Base-by-base conservation (phyloP, 2,113 vertebrate genomes). In the Gymnorhina tibicen region DNA sequence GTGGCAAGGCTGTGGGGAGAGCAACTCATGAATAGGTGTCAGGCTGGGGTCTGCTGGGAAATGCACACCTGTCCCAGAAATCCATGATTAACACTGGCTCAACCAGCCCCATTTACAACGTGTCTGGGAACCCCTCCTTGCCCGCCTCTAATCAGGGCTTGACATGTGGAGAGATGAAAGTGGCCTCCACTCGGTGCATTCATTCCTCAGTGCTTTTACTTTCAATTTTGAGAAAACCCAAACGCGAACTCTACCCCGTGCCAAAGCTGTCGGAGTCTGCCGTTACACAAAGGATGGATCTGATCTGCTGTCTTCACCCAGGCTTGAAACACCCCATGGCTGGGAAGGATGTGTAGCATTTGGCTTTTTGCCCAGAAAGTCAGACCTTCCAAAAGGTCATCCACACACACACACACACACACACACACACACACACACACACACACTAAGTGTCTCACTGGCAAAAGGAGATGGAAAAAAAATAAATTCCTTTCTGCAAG, bases 311-410 rank as follows among this genome's bases (percentile, higher is more conserved):
- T 56, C 83, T 72, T 81, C 60, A 84, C 33, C 39, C 24, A 60
- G 32, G 20, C 76, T 70, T 79, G 67, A 87, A 95, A 58, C 69
- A 87, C 58, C 76, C 56, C 70, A 56, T 19, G 92, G 88, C 94
- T 96, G 86, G 74, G 75, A 96, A 94, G 78, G 82, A 72, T 84
- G 86, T 86, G 85, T 68, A 97, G 69, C 41, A 55, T 93, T 97
- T 98, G 98, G 97, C 95, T 97, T 97, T 97, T 95, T 97, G 95
- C 97, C 97, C 94, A 96, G 97, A 97, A 97, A 97, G 95, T 96
- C 97, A 96, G 92, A 97, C 89, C 74, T 76, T 97, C 75, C 17
- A 30, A 93, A 97, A 97, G 97, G 91, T 97, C 96, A 96, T 27
- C 3, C 7, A 15, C 7, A n/a, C n/a, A n/a, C n/a, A n/a, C n/a